Evolutionary conservation across 1,140 invertebrate genomes (phyloP), one percentile per base, ranked within the genome.

Genomic region (Bilobella aurantiaca): DNA sequence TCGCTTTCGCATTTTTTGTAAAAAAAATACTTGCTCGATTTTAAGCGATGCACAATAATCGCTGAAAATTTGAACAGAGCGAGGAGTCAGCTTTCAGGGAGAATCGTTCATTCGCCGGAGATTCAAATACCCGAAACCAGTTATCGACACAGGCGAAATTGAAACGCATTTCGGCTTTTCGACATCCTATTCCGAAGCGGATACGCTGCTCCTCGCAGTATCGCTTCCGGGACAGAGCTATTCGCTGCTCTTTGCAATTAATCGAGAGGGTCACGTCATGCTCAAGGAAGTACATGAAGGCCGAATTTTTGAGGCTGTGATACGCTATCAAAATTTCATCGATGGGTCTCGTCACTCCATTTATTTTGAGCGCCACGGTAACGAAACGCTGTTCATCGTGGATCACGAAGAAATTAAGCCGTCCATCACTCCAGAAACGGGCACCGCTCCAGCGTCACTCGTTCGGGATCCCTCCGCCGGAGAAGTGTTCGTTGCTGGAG

Each of bases 21-120:
- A 8, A 42, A 42, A 42, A 12, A 42, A 8, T 42, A 42, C 34
- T n/a, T n/a, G n/a, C n/a, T n/a, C n/a, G n/a, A n/a, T n/a, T n/a
- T n/a, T n/a, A n/a, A n/a, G n/a, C n/a, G n/a, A n/a, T n/a, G n/a
- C n/a, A n/a, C n/a, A n/a, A n/a, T n/a, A 42, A 42, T 42, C 8
- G 18, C 8, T 42, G 18, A 12, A 18, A 8, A 42, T 58, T 57
- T 60, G 83, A 75, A 79, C 82, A 80, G 90, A 93, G 75, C 90
- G 90, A 75, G 90, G 90, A 2, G 89, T 89, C 0, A 87, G 88
- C 73, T 94, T 94, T 73, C 87, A 88, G 69, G 91, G 90, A 0
- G 87, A 91, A 72, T 90, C 89, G 23, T 86, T 87, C 60, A 76
- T 93, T 30, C 85, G 87, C 73, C 80, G 89, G 34, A 86, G 87